Evolutionary conservation across 2,113 vertebrate species (phyloP), one percentile per base, ranked within the genome.

Genomic region (Sus scrofa): DNA sequence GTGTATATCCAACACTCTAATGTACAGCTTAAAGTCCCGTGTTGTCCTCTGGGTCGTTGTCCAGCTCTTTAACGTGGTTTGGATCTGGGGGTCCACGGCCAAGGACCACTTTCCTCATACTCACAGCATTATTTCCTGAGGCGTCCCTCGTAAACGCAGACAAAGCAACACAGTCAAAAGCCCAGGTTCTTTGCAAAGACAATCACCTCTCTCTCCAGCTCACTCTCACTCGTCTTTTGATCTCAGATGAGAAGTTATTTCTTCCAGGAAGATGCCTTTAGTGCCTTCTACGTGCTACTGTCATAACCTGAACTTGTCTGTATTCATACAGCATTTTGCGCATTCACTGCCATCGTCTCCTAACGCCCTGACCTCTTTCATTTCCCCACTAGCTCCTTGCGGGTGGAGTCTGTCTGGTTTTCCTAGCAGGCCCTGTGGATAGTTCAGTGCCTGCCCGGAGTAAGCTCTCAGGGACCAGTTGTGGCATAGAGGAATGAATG

Each of bases 311-410:
- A 54, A 30, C 32, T 67, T 92, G 81, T 27, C 74, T 89, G 7
- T 56, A 18, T 73, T 97, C 92, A 81, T 60, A 56, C 7, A 84
- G 62, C 52, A 65, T 20, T 86, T 91, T 83, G 27, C 19, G 94
- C 94, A 81, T 65, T 19, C 3, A 71, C 71, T 44, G 1, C 34
- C 92, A 87, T 34, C 50, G 34, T 50, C 39, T 77, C 4, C 22
- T 39, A 62, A 8, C 37, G 81, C 37, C 44, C 7, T 75, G 11
- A 54, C 60, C 4, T 34, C 56, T 83, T 89, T 93, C 62, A 65
- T 58, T 56, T 39, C 50, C 27, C 7, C 37, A 75, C 26, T 5
- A 52, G 50, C 20, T 62, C 27, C 27, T 96, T 15, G 12, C 26
- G 7, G 37, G 18, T 37, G 52, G 18, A 65, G 3, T 84, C 9